Evolutionary conservation across 2,113 vertebrate genomes (phyloP).

Genomic region (Pycnonotus jocosus): DNA sequence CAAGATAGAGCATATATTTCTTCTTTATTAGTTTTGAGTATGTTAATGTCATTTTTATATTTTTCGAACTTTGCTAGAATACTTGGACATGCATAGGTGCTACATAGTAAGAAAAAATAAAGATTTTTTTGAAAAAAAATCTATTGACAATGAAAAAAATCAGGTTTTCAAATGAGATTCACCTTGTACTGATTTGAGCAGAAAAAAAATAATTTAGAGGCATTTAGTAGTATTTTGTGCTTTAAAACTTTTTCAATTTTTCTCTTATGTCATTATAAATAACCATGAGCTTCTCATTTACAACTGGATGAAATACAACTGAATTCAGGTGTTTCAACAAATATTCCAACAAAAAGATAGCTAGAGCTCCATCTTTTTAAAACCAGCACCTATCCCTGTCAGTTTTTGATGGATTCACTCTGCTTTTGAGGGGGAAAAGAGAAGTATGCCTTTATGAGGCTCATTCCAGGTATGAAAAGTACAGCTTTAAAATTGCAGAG

Average conservation of each 20-base stretch:
- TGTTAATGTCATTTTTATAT: neutral
- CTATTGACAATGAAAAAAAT: neutral
- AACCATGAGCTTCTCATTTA: neutral
- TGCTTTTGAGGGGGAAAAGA: neutral
- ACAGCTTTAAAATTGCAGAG: neutral
- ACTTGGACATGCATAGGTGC: accelerated
- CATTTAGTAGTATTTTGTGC: neutral
- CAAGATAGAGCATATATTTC: neutral
- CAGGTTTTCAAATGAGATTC: neutral
- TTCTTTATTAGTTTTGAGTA: neutral
- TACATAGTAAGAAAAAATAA: neutral
- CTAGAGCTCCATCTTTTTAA: neutral
- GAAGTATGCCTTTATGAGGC: neutral
- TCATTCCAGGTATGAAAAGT: neutral
- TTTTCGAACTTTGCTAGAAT: neutral
- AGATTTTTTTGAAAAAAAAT: neutral
- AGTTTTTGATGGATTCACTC: neutral
- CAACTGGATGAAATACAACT: neutral
- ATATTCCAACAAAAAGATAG: neutral
- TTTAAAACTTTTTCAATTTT: neutral
- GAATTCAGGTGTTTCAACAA: neutral
- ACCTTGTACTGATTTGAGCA: neutral
- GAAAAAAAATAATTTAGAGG: neutral
- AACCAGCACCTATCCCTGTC: neutral
- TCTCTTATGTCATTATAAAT: neutral